Evolutionary conservation across 2,113 vertebrate genomes (phyloP).

Genomic region (Onychostruthus taczanowskii): DNA sequence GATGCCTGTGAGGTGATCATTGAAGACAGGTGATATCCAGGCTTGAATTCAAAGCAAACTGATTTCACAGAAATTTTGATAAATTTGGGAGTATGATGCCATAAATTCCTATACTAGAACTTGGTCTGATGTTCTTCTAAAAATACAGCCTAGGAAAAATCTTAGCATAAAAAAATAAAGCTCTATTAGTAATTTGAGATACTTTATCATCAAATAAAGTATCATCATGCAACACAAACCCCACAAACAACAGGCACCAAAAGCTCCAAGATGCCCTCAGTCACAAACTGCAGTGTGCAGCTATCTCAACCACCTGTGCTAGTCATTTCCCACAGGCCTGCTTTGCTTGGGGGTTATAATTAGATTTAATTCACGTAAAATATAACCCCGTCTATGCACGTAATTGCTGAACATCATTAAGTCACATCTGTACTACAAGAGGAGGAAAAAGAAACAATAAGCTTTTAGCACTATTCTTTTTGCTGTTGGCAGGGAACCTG

Average conservation of each 20-base stretch:
- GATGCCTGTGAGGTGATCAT: neutral
- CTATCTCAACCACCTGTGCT: neutral
- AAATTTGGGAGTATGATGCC: neutral
- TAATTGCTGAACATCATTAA: neutral
- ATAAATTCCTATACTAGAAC: neutral
- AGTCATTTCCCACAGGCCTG: neutral
- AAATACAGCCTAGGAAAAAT: neutral
- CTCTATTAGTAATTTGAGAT: neutral
- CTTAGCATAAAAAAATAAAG: neutral
- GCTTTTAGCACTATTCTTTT: neutral
- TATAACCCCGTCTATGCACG: neutral
- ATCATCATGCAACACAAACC: neutral
- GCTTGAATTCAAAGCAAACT: neutral
- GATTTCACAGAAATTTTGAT: neutral
- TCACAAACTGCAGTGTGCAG: neutral
- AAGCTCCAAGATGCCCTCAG: neutral
- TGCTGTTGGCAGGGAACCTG: neutral
- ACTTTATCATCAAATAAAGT: neutral
- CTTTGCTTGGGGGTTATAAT: neutral
- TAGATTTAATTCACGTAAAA: slow-evolving; percentile 20
- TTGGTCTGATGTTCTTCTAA: neutral
- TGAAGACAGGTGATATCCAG: neutral
- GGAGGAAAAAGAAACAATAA: neutral
- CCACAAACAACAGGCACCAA: neutral
- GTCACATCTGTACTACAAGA: neutral